phyloP scores from a whole-genome alignment of 2,797 vertebrate species.

The Pangasius djambal region DNA sequence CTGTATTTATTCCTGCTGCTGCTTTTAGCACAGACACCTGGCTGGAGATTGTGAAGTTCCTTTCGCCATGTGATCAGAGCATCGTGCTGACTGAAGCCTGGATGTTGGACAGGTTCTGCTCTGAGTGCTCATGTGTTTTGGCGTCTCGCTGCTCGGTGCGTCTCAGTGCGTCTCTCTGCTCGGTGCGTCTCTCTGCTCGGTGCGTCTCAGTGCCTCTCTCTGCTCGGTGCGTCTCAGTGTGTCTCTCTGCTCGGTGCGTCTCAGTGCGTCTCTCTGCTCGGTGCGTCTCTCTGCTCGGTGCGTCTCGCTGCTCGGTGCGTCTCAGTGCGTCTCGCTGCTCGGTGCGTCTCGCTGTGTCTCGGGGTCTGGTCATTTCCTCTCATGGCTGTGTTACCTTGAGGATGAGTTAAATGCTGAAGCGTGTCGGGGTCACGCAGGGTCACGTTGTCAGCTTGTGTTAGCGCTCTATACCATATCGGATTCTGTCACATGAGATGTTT shows the following conservation, averaged over 20 bases:
- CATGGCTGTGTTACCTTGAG: constrained; percentile 23
- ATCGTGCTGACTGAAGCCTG: too few species aligned
- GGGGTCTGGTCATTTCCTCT: constrained; percentile 42
- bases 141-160: constrained; percentile 13
- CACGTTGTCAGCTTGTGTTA: not conserved
- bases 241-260: not conserved
- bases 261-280: not conserved
- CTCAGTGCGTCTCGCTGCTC: not conserved
- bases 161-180: not conserved
- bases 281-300: not conserved
- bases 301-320: not conserved
- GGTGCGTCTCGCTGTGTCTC: not conserved
- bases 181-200: constrained; percentile 17
- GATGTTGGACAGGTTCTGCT: constrained; percentile 9
- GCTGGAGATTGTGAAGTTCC: not conserved
- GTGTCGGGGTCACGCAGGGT: not conserved
- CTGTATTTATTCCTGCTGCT: not conserved
- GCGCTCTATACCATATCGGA: not conserved
- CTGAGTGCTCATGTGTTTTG: constrained; percentile 43
- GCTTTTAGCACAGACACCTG: not conserved
- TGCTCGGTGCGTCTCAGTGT: not conserved
- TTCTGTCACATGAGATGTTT: not conserved
- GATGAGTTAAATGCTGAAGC: constrained; percentile 40
- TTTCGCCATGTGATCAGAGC: not conserved
- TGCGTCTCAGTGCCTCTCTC: not conserved